Percentiles rank a stretch among this genome's conserved stretches.
Evolutionary conservation across 2,113 vertebrate species (phyloP).

Genomic region (Opisthocomus hoazin): DNA sequence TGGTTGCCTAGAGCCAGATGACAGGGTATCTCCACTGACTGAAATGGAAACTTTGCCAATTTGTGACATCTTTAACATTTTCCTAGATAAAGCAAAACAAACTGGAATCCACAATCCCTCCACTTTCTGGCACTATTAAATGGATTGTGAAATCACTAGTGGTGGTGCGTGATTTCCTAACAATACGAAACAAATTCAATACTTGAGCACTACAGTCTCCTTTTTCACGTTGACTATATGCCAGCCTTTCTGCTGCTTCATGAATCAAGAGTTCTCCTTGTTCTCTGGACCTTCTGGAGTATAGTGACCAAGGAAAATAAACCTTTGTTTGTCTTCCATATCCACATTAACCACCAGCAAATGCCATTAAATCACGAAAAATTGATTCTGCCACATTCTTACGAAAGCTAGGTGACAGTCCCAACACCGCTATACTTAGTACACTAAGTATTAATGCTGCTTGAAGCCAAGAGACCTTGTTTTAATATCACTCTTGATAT

Average conservation of each 20-base stretch:
- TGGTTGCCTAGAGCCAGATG: not conserved
- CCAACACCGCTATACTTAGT: not conserved
- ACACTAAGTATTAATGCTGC: not conserved
- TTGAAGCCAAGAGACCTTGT: not conserved
- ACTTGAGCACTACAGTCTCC: not conserved
- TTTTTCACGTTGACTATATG: not conserved
- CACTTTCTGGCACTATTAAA: not conserved
- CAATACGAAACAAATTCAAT: not conserved
- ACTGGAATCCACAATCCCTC: not conserved
- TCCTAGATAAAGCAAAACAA: not conserved
- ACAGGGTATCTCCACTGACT: not conserved
- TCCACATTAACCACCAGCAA: not conserved
- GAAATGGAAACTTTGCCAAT: not conserved
- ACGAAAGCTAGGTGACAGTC: not conserved
- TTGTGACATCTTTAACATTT: not conserved
- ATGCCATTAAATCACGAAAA: not conserved
- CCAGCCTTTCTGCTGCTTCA: not conserved
- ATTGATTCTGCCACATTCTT: not conserved
- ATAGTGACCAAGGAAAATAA: not conserved
- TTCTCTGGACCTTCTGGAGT: not conserved
- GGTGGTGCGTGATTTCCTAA: not conserved
- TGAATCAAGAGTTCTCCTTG: not conserved
- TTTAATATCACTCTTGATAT: not conserved
- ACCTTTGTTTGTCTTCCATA: not conserved
- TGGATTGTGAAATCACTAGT: not conserved